These are phyloP conservation scores for Gymnodraco acuticeps DNA, from an alignment of 2,797 vertebrate species.

Conservation along the genomic window DNA sequence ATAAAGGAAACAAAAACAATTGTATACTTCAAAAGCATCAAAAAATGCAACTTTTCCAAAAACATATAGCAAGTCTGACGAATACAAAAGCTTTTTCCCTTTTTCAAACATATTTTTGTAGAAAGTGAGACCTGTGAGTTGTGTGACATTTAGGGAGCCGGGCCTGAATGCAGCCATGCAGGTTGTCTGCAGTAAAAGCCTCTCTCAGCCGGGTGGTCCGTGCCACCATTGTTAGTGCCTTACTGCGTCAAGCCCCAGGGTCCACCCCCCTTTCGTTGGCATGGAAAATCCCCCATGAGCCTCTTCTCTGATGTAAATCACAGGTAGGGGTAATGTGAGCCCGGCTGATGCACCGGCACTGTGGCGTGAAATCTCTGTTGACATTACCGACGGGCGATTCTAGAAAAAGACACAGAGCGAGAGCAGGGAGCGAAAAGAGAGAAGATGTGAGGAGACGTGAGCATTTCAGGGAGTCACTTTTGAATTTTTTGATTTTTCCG, in stretches of 20 bases:
- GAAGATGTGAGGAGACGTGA: conserved; percentile 47
- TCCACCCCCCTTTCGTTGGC: conserved; percentile 44
- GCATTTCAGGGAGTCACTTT: conserved; percentile 61
- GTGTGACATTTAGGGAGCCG: conserved; percentile 64
- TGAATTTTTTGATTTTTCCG: conserved; percentile 48
- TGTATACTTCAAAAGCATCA: background rate
- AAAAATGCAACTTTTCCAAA: no score
- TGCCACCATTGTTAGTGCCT: conserved; percentile 71
- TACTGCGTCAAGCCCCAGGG: conserved; percentile 64
- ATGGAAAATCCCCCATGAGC: conserved; percentile 77
- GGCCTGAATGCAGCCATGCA: conserved; percentile 57
- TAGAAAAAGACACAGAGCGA: conserved; percentile 71
- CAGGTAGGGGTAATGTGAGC: conserved; percentile 77
- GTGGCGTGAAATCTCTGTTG: conserved; percentile 83
- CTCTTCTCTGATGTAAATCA: conserved; percentile 81
- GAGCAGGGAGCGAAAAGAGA: conserved; percentile 44
- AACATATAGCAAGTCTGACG: no score
- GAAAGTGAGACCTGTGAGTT: conserved; percentile 5
- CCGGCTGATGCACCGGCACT: conserved; percentile 73
- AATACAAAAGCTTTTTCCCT: no score
- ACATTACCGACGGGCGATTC: conserved; percentile 77
- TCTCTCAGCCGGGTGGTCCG: conserved; percentile 63
- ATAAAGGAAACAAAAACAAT: background rate
- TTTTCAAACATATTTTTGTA: no score
- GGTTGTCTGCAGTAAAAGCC: conserved; percentile 71